Evolutionary conservation across 2,797 vertebrate genomes (phyloP), one percentile per base, ranked within the genome.

Genomic region (Poecilia velifera): DNA sequence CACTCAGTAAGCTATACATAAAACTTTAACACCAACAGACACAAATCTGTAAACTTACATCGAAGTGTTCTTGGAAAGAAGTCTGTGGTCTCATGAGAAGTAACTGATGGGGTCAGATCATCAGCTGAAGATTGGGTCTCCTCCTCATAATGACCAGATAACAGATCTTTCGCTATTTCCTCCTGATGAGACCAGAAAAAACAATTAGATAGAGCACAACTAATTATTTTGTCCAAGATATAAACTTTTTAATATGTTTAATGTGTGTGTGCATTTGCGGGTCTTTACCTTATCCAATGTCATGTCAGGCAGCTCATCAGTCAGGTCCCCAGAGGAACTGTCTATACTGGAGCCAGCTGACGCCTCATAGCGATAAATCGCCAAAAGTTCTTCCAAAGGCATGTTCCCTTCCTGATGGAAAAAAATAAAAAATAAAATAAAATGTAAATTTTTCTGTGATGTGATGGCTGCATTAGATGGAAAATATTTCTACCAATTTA

Each of bases 121-220:
- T 99, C 98, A 72, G 98, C 98, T 66, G 98, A 99, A 31, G 98
- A 99, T 90, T 99, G 98, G 2, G 98, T 99, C 95, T 98, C 98
- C 93, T 99, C 98, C 84, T 99, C 98, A 78, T 96, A 96, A 91
- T 98, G 98, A 73, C 98, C 98, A 0, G 98, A 98, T 82, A 99
- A 90, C 41, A 99, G 94, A 88, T 99, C 98, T 95, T 99, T 99
- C 49, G 98, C 98, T 74, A 99, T 99, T 93, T 99, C 98, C 92
- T 99, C 98, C 98, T 99, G 74, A 3, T 20, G 76, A 73, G 1
- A 79, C 66, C 79, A 1, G 57, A 72, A 4, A 70, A 1, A 53
- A 49, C 28, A 74, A 12, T 59, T 9, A 22, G 8, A 2, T 10
- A 81, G 18, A 62, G 0, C 0, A 74, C 20, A 25, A 2, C 9